Conservation (phyloP, 2,797 vertebrate species). For the Myiothlypis coronata region DNA sequence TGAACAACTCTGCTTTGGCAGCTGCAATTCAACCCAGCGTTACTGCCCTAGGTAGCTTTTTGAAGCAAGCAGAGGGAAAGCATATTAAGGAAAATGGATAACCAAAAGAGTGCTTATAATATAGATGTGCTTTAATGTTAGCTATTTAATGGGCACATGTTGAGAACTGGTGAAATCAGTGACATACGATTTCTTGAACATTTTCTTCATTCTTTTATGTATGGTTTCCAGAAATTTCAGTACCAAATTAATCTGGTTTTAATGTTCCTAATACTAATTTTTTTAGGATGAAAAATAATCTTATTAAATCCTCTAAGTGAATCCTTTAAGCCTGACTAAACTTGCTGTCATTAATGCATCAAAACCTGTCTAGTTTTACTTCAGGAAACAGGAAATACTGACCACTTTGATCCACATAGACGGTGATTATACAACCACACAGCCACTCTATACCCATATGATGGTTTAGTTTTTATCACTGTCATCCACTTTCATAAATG, state of each 20-base stretch:
- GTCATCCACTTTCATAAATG: neutral
- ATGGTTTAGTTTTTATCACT: neutral
- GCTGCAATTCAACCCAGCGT: neutral
- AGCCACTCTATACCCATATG: neutral
- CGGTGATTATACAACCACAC: neutral
- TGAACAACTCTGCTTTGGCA: neutral
- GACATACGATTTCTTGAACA: neutral
- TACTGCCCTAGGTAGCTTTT: neutral
- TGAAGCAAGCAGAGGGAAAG: neutral
- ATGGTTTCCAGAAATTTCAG: neutral
- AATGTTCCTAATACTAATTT: neutral
- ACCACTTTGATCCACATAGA: neutral
- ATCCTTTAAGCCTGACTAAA: constrained; percentile 22
- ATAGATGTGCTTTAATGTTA: neutral
- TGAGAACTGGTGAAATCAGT: neutral
- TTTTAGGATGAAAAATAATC: constrained; percentile 19
- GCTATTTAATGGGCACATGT: neutral
- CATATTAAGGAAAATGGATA: neutral
- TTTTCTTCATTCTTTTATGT: neutral
- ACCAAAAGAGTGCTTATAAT: neutral
- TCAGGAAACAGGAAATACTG: neutral
- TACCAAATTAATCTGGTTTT: neutral
- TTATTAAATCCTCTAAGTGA: constrained; percentile 15
- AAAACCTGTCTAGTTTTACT: neutral
- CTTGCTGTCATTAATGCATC: neutral